phyloP scores from a whole-genome alignment of 2,113 vertebrate genomes.

The Labeo rohita region DNA sequence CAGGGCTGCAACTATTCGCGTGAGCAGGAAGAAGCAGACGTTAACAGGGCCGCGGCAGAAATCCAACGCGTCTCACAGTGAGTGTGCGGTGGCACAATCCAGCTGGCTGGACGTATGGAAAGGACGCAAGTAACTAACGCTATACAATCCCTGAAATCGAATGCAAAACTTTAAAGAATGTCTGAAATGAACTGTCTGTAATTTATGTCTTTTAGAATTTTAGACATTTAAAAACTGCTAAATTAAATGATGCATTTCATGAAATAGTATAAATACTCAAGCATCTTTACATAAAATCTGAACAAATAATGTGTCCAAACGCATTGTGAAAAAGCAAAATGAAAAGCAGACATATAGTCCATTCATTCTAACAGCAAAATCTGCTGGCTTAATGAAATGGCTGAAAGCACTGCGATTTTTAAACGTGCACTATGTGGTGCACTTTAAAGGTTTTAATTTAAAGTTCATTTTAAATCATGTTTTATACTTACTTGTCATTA shows the following conservation, averaged over 20 bases:
- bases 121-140: slow-evolving; percentile 72
- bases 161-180: not conserved
- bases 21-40: slow-evolving; percentile 72
- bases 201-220: not conserved
- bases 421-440: too few relatives aligned
- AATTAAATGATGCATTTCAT: not conserved
- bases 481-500: too few relatives aligned
- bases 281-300: not conserved
- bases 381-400: not conserved
- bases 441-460: too few relatives aligned
- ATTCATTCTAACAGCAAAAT: not conserved
- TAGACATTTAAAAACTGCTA: not conserved
- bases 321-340: not conserved
- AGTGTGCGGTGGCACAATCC: slow-evolving; percentile 65
- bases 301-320: not conserved
- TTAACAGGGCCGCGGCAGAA: not conserved
- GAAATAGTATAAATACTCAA: not conserved
- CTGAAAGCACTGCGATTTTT: too few relatives aligned
- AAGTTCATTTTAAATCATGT: too few relatives aligned
- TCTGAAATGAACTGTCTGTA: not conserved
- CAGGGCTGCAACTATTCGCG: slow-evolving; percentile 76
- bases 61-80: slow-evolving; percentile 7
- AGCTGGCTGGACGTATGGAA: slow-evolving; percentile 81
- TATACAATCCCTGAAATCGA: not conserved
- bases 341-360: not conserved